These are phyloP conservation scores for Drosophila pseudotakahashii DNA, from an alignment of 2,888 invertebrate genomes.

Conservation along the genomic window DNA sequence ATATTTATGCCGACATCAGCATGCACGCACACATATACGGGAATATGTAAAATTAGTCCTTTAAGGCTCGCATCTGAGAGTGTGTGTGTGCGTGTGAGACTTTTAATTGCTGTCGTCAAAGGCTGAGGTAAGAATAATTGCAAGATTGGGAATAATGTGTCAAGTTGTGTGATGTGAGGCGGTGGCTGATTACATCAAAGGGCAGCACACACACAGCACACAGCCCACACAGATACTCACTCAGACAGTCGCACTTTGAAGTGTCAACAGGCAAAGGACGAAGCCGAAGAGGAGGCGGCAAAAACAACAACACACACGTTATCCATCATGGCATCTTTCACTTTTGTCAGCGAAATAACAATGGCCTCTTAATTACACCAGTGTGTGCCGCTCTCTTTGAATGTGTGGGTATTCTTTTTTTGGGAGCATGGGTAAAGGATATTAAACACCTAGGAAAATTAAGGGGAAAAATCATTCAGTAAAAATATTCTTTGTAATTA, in stretches of 20 bases:
- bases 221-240: conserved; percentile 24
- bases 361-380: conserved; percentile 83
- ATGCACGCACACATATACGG: conserved; percentile 39
- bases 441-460: conserved; percentile 10
- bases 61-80: conserved; percentile 42
- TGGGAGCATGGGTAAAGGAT: conserved; percentile 4
- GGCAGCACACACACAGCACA: conserved; percentile 13
- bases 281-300: conserved; percentile 33
- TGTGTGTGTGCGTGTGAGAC: conserved; percentile 26
- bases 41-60: conserved; percentile 50
- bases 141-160: conserved; percentile 80
- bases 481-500: no score
- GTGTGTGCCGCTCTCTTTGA: conserved; percentile 30
- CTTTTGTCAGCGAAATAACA: conserved; percentile 84
- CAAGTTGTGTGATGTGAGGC: conserved; percentile 54
- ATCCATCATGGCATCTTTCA: conserved; percentile 83
- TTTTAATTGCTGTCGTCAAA: conserved; percentile 75
- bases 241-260: conserved; percentile 68
- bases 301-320: conserved; percentile 54
- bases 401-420: conserved; percentile 16
- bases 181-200: conserved; percentile 62
- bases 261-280: conserved; percentile 76
- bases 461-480: no score
- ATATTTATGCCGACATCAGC: conserved; percentile 65
- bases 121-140: conserved; percentile 81